Percentiles rank a stretch among this genome's conserved stretches.
Conservation (phyloP, 2,797 vertebrate species). For the Pseudomugil gertrudae region DNA sequence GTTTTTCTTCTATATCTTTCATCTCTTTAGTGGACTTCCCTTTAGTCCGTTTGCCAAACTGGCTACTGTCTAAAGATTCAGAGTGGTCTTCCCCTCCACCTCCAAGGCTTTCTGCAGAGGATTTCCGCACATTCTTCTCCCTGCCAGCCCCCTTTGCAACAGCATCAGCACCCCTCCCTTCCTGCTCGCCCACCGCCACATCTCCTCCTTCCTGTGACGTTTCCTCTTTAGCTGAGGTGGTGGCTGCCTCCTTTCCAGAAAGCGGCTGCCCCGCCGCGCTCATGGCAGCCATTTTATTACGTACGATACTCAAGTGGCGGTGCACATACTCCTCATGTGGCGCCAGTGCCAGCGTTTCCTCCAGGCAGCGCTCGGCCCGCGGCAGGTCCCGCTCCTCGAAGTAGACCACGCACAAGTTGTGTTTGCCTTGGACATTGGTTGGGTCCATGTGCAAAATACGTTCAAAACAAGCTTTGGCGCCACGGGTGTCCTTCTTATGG, state of each 20-base stretch:
- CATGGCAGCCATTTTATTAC: constrained; percentile 90
- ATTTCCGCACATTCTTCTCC: constrained; percentile 84
- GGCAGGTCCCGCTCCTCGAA: constrained; percentile 94
- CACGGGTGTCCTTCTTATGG: constrained; percentile 93
- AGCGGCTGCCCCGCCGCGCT: constrained; percentile 78
- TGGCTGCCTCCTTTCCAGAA: constrained; percentile 58
- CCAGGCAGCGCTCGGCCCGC: constrained; percentile 90
- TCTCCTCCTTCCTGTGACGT: constrained; percentile 50
- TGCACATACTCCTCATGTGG: constrained; percentile 96
- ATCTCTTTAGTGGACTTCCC: constrained; percentile 93
- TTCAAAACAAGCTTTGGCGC: constrained; percentile 93
- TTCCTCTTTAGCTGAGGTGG: constrained; percentile 31
- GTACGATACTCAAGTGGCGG: constrained; percentile 92
- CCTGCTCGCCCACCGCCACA: constrained; percentile 59
- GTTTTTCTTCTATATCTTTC: constrained; percentile 96
- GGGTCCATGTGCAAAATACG: constrained; percentile 92
- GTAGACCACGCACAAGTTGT: constrained; percentile 97
- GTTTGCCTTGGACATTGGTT: constrained; percentile 95
- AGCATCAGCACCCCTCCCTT: constrained; percentile 62
- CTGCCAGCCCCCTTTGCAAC: constrained; percentile 71
- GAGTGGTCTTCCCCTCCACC: constrained; percentile 72
- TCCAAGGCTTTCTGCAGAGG: constrained; percentile 65
- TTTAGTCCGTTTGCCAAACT: constrained; percentile 82
- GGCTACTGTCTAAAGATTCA: constrained; percentile 80
- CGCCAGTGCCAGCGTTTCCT: constrained; percentile 91